Conservation (phyloP, 2,113 vertebrate genomes). For the Heloderma charlesbogerti region DNA sequence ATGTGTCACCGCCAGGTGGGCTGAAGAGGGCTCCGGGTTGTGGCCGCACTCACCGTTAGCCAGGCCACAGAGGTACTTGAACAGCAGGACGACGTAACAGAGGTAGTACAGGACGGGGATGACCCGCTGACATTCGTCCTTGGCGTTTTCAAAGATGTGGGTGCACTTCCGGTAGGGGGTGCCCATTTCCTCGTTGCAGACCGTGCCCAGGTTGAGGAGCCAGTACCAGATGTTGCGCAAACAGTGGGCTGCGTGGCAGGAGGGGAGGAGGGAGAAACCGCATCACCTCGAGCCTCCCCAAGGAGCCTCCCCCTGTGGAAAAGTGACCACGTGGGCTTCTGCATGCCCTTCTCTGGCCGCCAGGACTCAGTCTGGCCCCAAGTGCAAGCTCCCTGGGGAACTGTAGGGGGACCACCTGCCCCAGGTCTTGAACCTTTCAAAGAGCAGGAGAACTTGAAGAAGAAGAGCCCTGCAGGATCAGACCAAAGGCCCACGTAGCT, state of each 20-base stretch:
- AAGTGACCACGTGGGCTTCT: too few species aligned
- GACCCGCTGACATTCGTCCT: constrained; percentile 71
- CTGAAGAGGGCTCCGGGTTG: fast-evolving
- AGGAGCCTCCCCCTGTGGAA: too few species aligned
- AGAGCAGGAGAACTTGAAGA: too few species aligned
- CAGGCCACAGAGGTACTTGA: constrained; percentile 82
- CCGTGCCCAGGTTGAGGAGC: constrained; percentile 74
- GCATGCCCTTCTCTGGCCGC: too few species aligned
- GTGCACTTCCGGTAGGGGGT: constrained; percentile 81
- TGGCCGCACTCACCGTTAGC: constrained; percentile 67
- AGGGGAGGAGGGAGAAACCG: background rate
- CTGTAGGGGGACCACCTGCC: too few species aligned
- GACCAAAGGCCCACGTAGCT: too few species aligned
- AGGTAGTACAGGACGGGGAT: constrained; percentile 78
- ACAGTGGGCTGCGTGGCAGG: constrained; percentile 73
- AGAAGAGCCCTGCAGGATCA: too few species aligned
- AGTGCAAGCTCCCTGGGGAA: too few species aligned
- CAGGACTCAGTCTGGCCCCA: too few species aligned
- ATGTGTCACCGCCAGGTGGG: fast-evolving
- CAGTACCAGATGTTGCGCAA: constrained; percentile 85
- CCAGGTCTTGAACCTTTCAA: too few species aligned
- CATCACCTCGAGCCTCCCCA: too few species aligned
- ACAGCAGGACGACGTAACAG: constrained; percentile 79
- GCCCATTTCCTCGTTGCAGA: constrained; percentile 86
- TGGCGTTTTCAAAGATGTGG: constrained; percentile 73